Conservation (phyloP, 2,888 invertebrate genomes). For the Apantesis nais region DNA sequence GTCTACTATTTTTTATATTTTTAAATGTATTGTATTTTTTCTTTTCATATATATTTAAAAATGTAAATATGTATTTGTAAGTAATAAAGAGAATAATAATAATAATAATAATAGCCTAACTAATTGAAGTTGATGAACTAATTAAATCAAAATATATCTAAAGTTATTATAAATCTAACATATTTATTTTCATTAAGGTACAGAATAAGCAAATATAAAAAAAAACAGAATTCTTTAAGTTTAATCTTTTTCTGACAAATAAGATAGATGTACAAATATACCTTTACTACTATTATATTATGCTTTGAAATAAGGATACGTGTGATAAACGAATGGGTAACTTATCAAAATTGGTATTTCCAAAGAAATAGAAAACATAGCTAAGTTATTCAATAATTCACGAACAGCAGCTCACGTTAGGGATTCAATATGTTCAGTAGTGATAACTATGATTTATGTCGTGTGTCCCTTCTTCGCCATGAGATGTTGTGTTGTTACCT, state of each 20-base stretch:
- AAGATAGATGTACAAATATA: too few relatives aligned
- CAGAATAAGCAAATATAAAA: too few relatives aligned
- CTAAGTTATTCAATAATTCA: slow-evolving; percentile 5
- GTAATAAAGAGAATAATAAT: too few relatives aligned
- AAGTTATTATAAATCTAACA: too few relatives aligned
- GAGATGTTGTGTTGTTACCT: slow-evolving; percentile 59
- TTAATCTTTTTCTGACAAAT: background rate
- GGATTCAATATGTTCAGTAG: slow-evolving; percentile 40
- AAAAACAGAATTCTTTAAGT: background rate
- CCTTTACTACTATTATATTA: background rate
- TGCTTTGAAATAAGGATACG: background rate
- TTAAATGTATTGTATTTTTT: too few relatives aligned
- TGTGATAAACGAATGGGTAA: background rate
- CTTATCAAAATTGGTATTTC: background rate
- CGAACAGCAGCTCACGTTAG: slow-evolving; percentile 15
- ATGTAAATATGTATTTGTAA: too few relatives aligned
- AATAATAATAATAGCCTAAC: too few relatives aligned
- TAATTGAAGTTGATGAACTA: background rate
- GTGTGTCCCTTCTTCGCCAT: slow-evolving; percentile 48
- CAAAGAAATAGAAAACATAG: background rate
- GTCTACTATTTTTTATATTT: too few relatives aligned
- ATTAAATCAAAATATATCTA: background rate
- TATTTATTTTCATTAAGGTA: too few relatives aligned
- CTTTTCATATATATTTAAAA: too few relatives aligned
- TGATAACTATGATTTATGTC: slow-evolving; percentile 56